Conservation (phyloP, 2,888 invertebrate genomes). For the Drosophila kuntzei region DNA sequence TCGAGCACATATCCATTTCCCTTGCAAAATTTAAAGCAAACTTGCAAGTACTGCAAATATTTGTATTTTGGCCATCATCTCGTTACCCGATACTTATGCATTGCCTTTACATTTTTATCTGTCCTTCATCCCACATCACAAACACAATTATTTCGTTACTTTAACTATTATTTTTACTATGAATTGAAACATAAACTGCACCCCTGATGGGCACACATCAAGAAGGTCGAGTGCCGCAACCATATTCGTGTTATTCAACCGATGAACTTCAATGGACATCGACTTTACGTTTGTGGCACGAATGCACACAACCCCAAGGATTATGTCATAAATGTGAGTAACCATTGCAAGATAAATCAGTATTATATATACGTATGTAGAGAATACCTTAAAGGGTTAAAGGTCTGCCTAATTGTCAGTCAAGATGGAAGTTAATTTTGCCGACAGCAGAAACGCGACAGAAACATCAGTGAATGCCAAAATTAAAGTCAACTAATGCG, state of each 20-base stretch:
- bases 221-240: conserved; percentile 98
- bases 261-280: conserved; percentile 92
- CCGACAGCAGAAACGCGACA: conserved; percentile 20
- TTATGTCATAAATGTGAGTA: conserved; percentile 97
- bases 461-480: conserved; percentile 39
- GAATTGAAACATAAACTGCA: conserved; percentile 64
- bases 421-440: conserved; percentile 64
- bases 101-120: conserved; percentile 47
- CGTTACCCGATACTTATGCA: conserved; percentile 56
- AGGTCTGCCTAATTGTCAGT: conserved; percentile 66
- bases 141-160: conserved; percentile 53
- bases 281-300: conserved; percentile 96
- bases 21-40: conserved; percentile 22
- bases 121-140: conserved; percentile 29
- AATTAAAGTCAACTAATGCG: conserved; percentile 81
- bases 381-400: conserved; percentile 8
- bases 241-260: conserved; percentile 97
- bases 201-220: conserved; percentile 49
- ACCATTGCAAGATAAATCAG: neutral
- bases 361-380: neutral
- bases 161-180: conserved; percentile 49
- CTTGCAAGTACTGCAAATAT: conserved; percentile 14
- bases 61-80: conserved; percentile 50
- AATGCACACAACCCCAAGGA: conserved; percentile 98
- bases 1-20: conserved; percentile 24